Percentiles rank a stretch among this genome's conserved stretches.
Evolutionary conservation across 2,888 invertebrate genomes (phyloP).

Genomic region (Girardia tigrina): DNA sequence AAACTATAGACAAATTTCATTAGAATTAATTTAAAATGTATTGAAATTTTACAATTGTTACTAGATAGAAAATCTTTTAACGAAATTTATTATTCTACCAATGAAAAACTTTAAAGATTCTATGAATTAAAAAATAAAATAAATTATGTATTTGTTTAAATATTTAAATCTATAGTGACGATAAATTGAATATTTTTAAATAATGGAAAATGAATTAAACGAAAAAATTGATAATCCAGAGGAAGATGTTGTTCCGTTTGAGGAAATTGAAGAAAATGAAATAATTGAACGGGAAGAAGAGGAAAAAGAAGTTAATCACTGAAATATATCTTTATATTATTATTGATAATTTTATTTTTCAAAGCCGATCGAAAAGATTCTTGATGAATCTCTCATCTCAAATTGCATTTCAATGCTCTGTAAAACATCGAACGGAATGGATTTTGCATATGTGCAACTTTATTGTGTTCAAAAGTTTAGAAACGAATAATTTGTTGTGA

Average conservation of each 20-base stretch:
- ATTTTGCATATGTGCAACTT: background rate
- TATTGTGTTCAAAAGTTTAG: background rate
- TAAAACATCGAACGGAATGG: background rate
- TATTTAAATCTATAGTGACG: background rate
- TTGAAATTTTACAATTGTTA: too few relatives aligned
- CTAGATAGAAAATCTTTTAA: too few relatives aligned
- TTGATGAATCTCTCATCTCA: background rate
- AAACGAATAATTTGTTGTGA: background rate
- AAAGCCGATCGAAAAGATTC: background rate
- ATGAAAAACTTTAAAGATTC: too few relatives aligned
- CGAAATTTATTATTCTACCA: too few relatives aligned
- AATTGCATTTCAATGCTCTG: background rate
- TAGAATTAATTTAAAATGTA: too few relatives aligned
- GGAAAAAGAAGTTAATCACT: background rate
- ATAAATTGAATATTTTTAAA: background rate
- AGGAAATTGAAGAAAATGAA: constrained; percentile 11
- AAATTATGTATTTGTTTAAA: background rate
- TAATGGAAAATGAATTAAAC: background rate
- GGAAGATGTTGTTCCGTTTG: background rate
- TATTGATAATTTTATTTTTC: background rate
- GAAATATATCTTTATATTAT: background rate
- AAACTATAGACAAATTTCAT: too few relatives aligned
- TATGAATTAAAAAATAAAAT: too few relatives aligned
- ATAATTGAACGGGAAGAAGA: background rate
- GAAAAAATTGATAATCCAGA: background rate